These are phyloP conservation scores for Cladorhizidae sp. DNA, from an alignment of 37 sponge, comb jelly and placozoan species.

Conservation along the genomic window DNA sequence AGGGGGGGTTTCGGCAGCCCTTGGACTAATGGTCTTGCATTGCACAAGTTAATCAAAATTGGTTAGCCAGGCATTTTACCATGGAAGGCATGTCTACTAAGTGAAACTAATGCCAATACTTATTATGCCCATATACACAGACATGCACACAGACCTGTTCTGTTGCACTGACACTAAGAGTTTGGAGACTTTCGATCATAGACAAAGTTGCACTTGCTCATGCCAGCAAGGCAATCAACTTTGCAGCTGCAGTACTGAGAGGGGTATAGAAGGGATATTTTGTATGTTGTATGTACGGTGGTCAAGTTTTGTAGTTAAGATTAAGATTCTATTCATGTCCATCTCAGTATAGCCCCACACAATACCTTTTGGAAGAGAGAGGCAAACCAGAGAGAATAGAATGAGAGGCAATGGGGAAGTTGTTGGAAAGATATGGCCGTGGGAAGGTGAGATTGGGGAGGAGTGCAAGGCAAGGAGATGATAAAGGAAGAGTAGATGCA, in stretches of 20 bases:
- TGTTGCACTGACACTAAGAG: conserved; percentile 32
- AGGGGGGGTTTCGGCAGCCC: too few relatives aligned
- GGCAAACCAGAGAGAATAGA: neutral
- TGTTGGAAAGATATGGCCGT: too few relatives aligned
- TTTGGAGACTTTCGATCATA: conserved; percentile 5
- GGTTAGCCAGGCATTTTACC: too few relatives aligned
- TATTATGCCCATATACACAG: neutral
- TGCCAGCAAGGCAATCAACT: neutral
- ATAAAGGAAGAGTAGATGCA: neutral
- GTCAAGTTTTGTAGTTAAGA: neutral
- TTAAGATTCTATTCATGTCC: neutral
- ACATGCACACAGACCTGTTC: conserved; percentile 27
- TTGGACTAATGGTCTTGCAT: too few relatives aligned
- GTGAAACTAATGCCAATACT: too few relatives aligned
- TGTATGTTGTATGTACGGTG: neutral
- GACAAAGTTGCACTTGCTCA: conserved; percentile 7
- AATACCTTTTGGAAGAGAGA: neutral
- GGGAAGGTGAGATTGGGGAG: too few relatives aligned
- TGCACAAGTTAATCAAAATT: too few relatives aligned
- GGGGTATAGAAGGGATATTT: conserved; percentile 26
- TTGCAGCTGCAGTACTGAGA: conserved; percentile 47
- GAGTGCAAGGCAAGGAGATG: too few relatives aligned
- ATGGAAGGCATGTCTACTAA: too few relatives aligned
- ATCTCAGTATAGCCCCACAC: conserved; percentile 31
- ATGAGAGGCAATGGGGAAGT: neutral